Conservation (phyloP, 2,797 vertebrate species). For the Molossus molossus region DNA sequence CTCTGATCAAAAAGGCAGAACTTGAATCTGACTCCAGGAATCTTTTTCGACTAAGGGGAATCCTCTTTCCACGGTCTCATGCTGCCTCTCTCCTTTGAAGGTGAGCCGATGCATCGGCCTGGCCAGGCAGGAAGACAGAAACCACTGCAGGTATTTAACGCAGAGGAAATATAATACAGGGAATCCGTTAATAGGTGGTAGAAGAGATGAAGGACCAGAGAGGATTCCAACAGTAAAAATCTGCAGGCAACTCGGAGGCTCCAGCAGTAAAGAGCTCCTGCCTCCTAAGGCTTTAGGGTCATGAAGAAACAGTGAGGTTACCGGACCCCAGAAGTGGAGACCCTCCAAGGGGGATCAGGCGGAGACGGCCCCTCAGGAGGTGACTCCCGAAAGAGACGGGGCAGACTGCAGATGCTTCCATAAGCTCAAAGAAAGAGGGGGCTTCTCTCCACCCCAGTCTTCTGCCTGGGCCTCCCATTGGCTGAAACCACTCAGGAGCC, state of each 20-base stretch:
- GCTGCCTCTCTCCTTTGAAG: neutral
- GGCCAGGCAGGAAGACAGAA: neutral
- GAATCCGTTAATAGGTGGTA: neutral
- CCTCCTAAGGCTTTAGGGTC: neutral
- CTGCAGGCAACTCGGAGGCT: neutral
- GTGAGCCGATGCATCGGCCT: neutral
- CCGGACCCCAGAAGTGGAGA: neutral
- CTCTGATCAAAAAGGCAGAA: neutral
- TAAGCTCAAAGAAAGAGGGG: neutral
- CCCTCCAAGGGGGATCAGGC: neutral
- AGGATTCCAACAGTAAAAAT: neutral
- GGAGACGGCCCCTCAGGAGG: neutral
- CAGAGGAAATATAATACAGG: neutral
- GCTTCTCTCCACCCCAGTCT: neutral
- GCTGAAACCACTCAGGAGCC: neutral
- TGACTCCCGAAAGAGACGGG: neutral
- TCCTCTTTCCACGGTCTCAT: neutral
- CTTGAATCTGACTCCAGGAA: neutral
- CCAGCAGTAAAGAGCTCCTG: neutral
- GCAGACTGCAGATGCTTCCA: neutral
- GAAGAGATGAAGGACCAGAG: neutral
- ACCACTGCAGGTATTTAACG: neutral
- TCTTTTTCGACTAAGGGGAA: neutral
- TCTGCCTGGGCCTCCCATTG: neutral
- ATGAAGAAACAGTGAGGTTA: accelerated